Evolutionary conservation across 2,888 invertebrate species (phyloP).

Genomic region (Leptinotarsa peninsularis): DNA sequence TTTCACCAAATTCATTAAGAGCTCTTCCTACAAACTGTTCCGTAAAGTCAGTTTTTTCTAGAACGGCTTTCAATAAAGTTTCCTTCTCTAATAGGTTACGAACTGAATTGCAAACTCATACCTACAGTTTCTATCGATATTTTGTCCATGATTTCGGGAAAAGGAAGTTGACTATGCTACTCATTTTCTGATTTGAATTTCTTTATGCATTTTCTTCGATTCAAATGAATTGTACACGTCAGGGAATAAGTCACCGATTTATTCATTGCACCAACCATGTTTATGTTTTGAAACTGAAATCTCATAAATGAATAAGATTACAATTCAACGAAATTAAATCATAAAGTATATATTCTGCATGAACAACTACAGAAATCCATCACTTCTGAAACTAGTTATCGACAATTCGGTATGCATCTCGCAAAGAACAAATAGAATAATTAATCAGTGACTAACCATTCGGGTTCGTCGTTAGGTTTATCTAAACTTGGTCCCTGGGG

Average conservation of each 20-base stretch:
- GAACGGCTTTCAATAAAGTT: too few species aligned
- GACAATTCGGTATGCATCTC: slow-evolving; percentile 7
- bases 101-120: too few species aligned
- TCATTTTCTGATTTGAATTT: too few species aligned
- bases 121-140: too few species aligned
- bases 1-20: too few species aligned
- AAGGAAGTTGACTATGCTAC: too few species aligned
- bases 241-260: background rate
- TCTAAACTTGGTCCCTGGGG: background rate
- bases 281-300: background rate
- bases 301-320: background rate
- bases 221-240: too few species aligned
- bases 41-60: too few species aligned
- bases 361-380: background rate
- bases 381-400: slow-evolving; percentile 3
- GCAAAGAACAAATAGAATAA: slow-evolving; percentile 22
- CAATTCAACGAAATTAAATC: background rate
- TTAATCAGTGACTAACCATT: slow-evolving; percentile 15
- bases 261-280: background rate
- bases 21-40: too few species aligned
- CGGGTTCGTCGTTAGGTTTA: background rate
- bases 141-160: too few species aligned
- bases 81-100: too few species aligned
- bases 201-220: too few species aligned
- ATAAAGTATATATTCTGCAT: background rate